These are phyloP conservation scores for Theocolax elegans DNA, from an alignment of 1,140 invertebrate species.

Conservation along the genomic window DNA sequence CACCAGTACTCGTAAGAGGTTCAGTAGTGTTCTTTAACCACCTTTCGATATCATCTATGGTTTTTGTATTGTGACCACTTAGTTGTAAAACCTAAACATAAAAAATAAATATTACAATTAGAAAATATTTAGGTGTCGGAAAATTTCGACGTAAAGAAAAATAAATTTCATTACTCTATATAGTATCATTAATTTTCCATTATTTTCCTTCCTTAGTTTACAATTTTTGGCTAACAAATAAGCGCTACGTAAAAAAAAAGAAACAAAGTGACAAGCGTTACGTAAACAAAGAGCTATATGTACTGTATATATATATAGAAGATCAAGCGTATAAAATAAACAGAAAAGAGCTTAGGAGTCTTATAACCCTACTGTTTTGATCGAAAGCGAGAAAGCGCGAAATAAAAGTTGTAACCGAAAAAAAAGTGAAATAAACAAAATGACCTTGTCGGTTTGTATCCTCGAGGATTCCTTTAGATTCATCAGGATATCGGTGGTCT, in stretches of 20 bases:
- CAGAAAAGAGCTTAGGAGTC: background rate
- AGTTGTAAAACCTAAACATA: conserved; percentile 21
- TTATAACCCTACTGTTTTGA: background rate
- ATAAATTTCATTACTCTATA: no score
- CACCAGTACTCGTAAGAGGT: conserved; percentile 52
- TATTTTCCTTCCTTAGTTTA: no score
- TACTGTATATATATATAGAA: conserved; percentile 5
- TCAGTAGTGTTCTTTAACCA: conserved; percentile 59
- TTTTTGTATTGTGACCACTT: conserved; percentile 31
- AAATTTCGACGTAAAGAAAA: no score
- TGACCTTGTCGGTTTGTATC: conserved; percentile 6
- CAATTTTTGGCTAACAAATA: background rate
- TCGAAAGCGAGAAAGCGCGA: no score
- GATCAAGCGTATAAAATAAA: background rate
- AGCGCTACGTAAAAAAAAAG: conserved; percentile 29
- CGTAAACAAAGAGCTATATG: conserved; percentile 35
- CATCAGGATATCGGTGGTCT: background rate
- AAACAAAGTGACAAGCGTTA: conserved; percentile 36
- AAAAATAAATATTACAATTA: no score
- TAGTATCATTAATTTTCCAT: no score
- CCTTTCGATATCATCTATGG: conserved; percentile 58
- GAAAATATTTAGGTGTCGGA: no score
- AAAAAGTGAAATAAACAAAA: background rate
- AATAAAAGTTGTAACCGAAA: background rate
- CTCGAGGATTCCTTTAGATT: background rate